Conservation (phyloP, 2,888 invertebrate species). For the Gortyna flavago region DNA sequence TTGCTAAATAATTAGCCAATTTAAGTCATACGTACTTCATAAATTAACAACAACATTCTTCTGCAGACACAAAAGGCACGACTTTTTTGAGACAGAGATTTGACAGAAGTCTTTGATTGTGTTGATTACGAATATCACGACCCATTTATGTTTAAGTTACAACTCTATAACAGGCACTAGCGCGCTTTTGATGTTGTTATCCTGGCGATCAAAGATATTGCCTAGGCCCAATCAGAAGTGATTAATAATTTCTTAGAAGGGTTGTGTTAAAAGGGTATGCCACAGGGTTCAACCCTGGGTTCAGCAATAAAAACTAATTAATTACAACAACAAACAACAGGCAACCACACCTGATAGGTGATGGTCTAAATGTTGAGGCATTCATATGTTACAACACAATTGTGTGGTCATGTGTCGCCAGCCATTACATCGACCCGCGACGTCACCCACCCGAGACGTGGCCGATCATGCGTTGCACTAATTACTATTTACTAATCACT, state of each 20-base stretch:
- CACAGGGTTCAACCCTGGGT: not conserved
- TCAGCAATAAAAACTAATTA: not conserved
- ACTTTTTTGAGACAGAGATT: not conserved
- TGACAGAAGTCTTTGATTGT: conserved; percentile 26
- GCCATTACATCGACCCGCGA: conserved; percentile 30
- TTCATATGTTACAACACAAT: conserved; percentile 36
- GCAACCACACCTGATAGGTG: conserved; percentile 1
- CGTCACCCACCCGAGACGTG: conserved; percentile 37
- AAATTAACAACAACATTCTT: not conserved
- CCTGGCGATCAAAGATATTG: not conserved
- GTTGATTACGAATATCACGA: conserved; percentile 4
- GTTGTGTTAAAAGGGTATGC: not conserved
- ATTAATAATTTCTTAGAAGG: not conserved
- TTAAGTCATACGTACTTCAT: not conserved
- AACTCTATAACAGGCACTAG: not conserved
- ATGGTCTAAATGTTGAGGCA: conserved; percentile 20
- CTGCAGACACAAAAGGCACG: not conserved
- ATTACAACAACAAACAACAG: not conserved
- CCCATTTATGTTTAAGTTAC: conserved; percentile 4
- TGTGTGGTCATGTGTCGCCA: conserved; percentile 43
- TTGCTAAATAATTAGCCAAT: not conserved
- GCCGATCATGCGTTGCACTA: conserved; percentile 56
- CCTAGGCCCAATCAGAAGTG: not conserved
- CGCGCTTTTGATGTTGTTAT: not conserved
- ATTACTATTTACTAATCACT: conserved; percentile 63